phyloP scores from a whole-genome alignment of 2,113 vertebrate genomes.

The Fulica atra region DNA sequence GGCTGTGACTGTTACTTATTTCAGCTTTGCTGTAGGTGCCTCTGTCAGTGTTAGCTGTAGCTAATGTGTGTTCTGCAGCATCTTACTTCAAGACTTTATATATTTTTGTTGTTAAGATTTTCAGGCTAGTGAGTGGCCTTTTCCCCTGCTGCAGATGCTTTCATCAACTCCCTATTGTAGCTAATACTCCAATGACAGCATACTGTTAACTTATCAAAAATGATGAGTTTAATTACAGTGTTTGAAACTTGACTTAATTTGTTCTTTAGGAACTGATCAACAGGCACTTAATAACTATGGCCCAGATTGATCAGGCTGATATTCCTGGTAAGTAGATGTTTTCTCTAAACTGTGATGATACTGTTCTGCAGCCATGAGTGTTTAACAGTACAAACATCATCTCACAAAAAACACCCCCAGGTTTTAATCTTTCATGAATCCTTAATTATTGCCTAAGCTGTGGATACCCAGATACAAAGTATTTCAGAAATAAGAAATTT shows the following conservation, averaged over 20 bases:
- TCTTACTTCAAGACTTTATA: background rate
- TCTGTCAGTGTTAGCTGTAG: background rate
- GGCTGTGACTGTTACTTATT: background rate
- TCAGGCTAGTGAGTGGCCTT: background rate
- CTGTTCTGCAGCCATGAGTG: background rate
- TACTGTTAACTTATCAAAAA: background rate
- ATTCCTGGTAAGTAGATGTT: slow-evolving; percentile 87
- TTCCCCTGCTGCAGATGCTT: background rate
- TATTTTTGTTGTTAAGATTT: background rate
- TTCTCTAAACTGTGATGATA: background rate
- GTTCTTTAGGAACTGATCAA: slow-evolving; percentile 93
- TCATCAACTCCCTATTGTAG: background rate
- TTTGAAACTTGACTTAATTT: slow-evolving; percentile 26
- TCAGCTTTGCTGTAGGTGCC: background rate
- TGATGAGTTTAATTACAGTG: background rate
- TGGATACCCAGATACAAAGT: background rate
- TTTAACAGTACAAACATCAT: background rate
- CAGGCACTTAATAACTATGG: slow-evolving; percentile 98
- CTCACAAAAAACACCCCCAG: background rate
- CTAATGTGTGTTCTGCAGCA: background rate
- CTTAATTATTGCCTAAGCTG: background rate
- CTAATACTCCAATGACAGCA: background rate
- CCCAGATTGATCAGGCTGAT: slow-evolving; percentile 97
- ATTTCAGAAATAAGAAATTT: background rate
- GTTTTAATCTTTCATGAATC: background rate